phyloP scores from a whole-genome alignment of 2,113 vertebrate species.

The Dascyllus trimaculatus region DNA sequence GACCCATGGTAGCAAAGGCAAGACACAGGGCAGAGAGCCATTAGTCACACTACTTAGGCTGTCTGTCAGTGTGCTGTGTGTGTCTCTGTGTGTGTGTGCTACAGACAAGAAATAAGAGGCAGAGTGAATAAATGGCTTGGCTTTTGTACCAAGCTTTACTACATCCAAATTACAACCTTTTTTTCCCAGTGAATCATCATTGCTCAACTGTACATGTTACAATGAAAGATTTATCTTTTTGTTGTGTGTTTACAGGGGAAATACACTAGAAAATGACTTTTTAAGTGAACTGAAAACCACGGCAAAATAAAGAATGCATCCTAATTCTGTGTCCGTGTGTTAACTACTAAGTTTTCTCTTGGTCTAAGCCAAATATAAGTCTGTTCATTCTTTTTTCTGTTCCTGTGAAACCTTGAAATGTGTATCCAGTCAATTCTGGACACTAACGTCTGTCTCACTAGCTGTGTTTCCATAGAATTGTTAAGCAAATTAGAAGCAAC shows the following conservation, averaged over 20 bases:
- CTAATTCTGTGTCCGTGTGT: no score
- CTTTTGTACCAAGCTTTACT: not conserved
- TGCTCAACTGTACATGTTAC: not conserved
- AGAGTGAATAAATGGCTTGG: not conserved
- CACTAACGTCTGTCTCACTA: no score
- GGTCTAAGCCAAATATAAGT: not conserved
- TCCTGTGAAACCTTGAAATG: not conserved
- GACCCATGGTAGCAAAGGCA: constrained; percentile 40
- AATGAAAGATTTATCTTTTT: not conserved
- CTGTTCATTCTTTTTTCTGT: not conserved
- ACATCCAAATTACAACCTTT: not conserved
- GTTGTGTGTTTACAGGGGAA: not conserved
- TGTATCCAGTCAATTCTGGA: no score
- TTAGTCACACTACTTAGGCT: constrained; percentile 50
- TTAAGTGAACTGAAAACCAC: not conserved
- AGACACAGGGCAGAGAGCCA: constrained; percentile 43
- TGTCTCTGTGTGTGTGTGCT: constrained; percentile 10
- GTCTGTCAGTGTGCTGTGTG: constrained; percentile 23
- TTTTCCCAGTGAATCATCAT: not conserved
- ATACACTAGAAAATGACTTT: not conserved
- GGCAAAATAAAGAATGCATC: no score
- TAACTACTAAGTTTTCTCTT: not conserved
- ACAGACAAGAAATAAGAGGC: not conserved
- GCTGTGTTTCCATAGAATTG: no score
- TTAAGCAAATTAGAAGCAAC: no score